These are phyloP conservation scores for Todiramphus saurophagus DNA, from an alignment of 2,113 vertebrate genomes.

Conservation along the genomic window DNA sequence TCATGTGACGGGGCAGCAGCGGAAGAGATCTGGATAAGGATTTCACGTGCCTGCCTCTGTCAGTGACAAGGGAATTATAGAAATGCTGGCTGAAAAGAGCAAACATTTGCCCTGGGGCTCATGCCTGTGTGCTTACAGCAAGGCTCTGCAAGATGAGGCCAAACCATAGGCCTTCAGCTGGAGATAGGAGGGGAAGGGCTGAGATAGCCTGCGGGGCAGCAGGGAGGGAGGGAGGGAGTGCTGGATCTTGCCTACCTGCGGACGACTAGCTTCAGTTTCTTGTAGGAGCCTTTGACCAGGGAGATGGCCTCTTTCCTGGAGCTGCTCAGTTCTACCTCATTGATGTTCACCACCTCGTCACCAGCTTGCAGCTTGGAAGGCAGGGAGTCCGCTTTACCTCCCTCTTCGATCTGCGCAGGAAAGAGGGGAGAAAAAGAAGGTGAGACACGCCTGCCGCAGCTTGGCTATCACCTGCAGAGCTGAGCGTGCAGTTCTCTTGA, in stretches of 20 bases:
- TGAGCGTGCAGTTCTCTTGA: not conserved
- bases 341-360: conserved; percentile 89
- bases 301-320: conserved; percentile 89
- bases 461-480: not conserved
- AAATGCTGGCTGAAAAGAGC: not conserved
- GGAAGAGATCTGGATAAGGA: not conserved
- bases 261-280: conserved; percentile 85
- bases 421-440: conserved; percentile 11
- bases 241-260: conserved; percentile 81
- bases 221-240: not conserved
- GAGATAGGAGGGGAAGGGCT: not conserved
- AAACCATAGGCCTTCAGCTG: not conserved
- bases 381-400: conserved; percentile 83
- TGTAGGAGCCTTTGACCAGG: conserved; percentile 91
- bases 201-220: not conserved
- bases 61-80: not conserved
- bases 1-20: not conserved
- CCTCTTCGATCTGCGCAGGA: conserved; percentile 82
- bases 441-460: not conserved
- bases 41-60: not conserved
- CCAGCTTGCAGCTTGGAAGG: conserved; percentile 82
- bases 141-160: not conserved
- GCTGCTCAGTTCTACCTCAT: conserved; percentile 86
- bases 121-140: not conserved
- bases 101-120: not conserved